These are phyloP conservation scores for Acrocephalus arundinaceus DNA, from an alignment of 2,113 vertebrate species.

Conservation along the genomic window DNA sequence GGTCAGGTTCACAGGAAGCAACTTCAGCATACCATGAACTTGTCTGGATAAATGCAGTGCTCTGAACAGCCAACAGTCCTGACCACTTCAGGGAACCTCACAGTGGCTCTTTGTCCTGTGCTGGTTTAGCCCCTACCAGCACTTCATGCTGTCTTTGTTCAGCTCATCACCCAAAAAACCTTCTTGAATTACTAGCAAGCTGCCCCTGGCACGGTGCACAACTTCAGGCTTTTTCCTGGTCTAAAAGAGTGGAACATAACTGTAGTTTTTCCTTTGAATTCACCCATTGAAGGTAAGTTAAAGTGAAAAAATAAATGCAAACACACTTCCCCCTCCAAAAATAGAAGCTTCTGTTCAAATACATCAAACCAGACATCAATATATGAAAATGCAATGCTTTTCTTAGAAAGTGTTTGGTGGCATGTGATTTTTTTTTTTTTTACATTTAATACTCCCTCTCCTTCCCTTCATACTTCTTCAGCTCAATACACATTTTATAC, in stretches of 20 bases:
- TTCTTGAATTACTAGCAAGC: background rate
- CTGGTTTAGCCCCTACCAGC: background rate
- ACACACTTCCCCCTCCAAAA: background rate
- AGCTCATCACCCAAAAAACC: background rate
- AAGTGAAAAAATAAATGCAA: background rate
- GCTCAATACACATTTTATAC: background rate
- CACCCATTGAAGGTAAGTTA: background rate
- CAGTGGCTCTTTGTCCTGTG: background rate
- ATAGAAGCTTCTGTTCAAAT: background rate
- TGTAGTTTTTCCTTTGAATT: background rate
- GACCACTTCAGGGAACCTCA: background rate
- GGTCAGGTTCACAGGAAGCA: background rate
- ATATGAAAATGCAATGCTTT: background rate
- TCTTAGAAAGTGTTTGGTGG: background rate
- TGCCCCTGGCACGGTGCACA: fast-evolving
- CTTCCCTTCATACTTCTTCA: background rate
- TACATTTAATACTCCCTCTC: background rate
- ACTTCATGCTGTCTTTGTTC: background rate
- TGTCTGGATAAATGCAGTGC: background rate
- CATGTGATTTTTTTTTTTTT: background rate
- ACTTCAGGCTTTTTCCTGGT: background rate
- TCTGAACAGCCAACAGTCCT: background rate
- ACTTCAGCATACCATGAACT: fast-evolving
- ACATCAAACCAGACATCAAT: background rate
- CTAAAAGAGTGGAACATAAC: background rate